These are phyloP conservation scores for Temnothorax ravouxi DNA, from an alignment of 2,888 invertebrate species.

Conservation along the genomic window DNA sequence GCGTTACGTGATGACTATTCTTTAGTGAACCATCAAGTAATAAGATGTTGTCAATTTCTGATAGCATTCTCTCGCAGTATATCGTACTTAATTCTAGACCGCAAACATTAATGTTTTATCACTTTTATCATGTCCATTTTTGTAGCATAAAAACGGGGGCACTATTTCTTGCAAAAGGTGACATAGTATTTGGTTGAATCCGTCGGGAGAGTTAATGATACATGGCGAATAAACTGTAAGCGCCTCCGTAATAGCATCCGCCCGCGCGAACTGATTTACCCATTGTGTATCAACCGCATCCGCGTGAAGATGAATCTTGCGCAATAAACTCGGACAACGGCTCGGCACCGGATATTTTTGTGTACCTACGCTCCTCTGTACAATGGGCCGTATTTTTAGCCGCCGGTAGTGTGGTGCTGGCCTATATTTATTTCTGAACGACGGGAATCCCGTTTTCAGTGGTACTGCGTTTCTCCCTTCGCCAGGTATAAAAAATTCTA, in stretches of 20 bases:
- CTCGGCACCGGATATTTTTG: constrained; percentile 56
- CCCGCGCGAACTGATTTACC: constrained; percentile 51
- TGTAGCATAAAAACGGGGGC: neutral
- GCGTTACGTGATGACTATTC: constrained; percentile 44
- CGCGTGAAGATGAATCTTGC: constrained; percentile 45
- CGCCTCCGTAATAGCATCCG: constrained; percentile 49
- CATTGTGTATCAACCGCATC: constrained; percentile 57
- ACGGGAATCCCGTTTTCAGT: constrained; percentile 23
- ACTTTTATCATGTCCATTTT: neutral
- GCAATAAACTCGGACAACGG: constrained; percentile 61
- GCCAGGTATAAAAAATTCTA: constrained; percentile 11
- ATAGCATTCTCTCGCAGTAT: neutral
- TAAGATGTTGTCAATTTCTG: neutral
- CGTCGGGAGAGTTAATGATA: constrained; percentile 27
- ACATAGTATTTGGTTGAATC: constrained; percentile 22
- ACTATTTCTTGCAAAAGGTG: neutral
- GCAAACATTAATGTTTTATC: neutral
- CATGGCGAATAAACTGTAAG: constrained; percentile 39
- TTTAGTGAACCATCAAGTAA: constrained; percentile 1
- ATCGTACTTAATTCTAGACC: neutral
- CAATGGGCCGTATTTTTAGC: constrained; percentile 59
- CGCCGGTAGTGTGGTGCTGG: constrained; percentile 34
- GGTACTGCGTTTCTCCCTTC: neutral
- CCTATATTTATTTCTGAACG: constrained; percentile 60
- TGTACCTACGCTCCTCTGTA: constrained; percentile 30